Evolutionary conservation across 2,888 invertebrate genomes (phyloP).

Genomic region (Eupeodes latifasciatus): DNA sequence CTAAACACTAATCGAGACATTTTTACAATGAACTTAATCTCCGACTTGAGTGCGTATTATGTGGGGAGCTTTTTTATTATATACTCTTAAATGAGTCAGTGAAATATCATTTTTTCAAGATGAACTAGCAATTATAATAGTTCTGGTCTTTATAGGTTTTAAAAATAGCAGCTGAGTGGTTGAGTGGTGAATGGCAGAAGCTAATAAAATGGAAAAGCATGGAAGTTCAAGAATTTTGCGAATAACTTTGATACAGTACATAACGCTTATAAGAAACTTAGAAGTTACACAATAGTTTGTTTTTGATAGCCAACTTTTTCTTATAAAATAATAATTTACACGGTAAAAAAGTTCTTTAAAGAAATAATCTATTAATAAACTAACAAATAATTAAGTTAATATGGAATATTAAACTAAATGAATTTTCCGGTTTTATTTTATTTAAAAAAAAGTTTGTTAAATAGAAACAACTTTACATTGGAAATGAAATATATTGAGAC

Average conservation of each 20-base stretch:
- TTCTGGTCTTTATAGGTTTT: neutral
- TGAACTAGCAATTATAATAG: constrained; percentile 34
- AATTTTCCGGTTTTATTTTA: no score
- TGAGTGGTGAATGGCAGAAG: neutral
- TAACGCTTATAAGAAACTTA: no score
- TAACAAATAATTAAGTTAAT: no score
- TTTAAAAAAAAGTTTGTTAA: no score
- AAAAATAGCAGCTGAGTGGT: neutral
- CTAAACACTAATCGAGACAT: constrained; percentile 34
- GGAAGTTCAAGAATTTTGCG: constrained; percentile 24
- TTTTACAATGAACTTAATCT: neutral
- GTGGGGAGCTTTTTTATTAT: constrained; percentile 14
- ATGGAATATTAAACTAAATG: no score
- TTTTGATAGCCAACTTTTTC: no score
- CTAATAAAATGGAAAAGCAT: constrained; percentile 3
- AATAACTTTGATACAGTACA: constrained; percentile 17
- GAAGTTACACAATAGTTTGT: no score
- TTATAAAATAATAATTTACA: no score
- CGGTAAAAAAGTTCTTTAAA: no score
- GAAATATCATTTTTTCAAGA: neutral
- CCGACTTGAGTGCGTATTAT: constrained; percentile 22
- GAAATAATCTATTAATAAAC: no score
- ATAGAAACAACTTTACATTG: no score
- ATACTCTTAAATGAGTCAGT: constrained; percentile 16
- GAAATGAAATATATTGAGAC: no score